A percentile compares a stretch with the other conserved stretches of the same genome.
Evolutionary conservation across 2,888 invertebrate genomes (phyloP).

Genomic region (Anthoptus insignis): DNA sequence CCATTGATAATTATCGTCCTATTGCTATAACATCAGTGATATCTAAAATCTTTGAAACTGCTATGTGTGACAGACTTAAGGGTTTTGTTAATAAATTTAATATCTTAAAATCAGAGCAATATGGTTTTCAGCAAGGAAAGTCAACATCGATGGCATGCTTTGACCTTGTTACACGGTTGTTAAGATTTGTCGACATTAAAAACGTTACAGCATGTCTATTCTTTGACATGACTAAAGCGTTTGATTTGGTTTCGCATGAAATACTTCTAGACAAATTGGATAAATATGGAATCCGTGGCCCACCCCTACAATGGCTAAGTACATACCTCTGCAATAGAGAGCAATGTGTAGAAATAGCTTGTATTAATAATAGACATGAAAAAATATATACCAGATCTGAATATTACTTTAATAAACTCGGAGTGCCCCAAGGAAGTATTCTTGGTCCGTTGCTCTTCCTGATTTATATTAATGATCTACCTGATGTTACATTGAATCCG

Average conservation of each 20-base stretch:
- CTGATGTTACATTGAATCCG: background rate
- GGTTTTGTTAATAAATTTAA: conserved; percentile 12
- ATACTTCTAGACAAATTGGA: background rate
- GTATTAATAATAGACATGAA: background rate
- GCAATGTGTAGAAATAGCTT: background rate
- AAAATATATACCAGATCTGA: background rate
- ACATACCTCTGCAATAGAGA: background rate
- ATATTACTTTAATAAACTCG: background rate
- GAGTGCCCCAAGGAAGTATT: conserved; percentile 15
- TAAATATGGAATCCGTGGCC: background rate
- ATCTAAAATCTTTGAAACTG: conserved; percentile 20
- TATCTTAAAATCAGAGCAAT: conserved; percentile 13
- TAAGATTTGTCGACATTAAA: background rate
- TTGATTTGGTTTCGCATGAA: background rate
- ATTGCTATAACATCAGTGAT: conserved; percentile 8
- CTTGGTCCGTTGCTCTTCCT: conserved; percentile 12
- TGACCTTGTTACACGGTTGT: background rate
- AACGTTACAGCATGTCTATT: background rate
- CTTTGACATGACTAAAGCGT: background rate
- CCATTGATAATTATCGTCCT: conserved; percentile 14
- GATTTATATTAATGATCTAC: conserved; percentile 8
- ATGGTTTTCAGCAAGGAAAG: conserved; percentile 14
- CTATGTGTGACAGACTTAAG: conserved; percentile 2
- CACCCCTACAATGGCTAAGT: background rate
- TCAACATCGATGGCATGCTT: conserved; percentile 18